Percentiles rank a stretch among this genome's conserved stretches.
Conservation (phyloP, 2,888 invertebrate species). For the Erebia aethiops region DNA sequence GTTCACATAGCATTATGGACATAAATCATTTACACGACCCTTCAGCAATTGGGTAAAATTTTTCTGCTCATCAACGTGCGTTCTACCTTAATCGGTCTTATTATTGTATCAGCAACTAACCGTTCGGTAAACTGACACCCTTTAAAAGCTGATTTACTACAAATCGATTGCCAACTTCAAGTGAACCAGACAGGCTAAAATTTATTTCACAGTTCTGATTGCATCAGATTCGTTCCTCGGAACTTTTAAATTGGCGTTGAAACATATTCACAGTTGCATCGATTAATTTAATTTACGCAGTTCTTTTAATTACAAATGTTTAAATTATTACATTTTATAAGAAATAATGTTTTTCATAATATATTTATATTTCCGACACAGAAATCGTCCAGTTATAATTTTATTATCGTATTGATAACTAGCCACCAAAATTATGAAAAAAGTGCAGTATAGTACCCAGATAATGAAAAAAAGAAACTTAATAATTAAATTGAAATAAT, state of each 20-base stretch:
- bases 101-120: conserved; percentile 13
- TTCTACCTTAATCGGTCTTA: neutral
- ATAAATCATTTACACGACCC: no score
- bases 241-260: conserved; percentile 25
- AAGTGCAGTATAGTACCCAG: no score
- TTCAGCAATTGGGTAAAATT: no score
- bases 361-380: no score
- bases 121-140: conserved; percentile 5
- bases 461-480: no score
- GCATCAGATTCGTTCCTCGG: conserved; percentile 31
- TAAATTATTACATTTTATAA: neutral
- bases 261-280: conserved; percentile 8
- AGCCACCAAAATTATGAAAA: no score
- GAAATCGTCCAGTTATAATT: neutral
- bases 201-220: conserved; percentile 51
- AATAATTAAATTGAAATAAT: no score
- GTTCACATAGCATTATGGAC: no score
- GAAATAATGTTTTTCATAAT: no score
- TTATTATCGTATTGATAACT: neutral
- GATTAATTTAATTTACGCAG: neutral
- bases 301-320: neutral
- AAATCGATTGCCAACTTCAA: conserved; percentile 65
- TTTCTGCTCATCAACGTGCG: no score
- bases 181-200: conserved; percentile 47
- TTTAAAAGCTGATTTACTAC: conserved; percentile 50